Evolutionary conservation across 2,797 vertebrate genomes (phyloP).

Genomic region (Danio tinwini): DNA sequence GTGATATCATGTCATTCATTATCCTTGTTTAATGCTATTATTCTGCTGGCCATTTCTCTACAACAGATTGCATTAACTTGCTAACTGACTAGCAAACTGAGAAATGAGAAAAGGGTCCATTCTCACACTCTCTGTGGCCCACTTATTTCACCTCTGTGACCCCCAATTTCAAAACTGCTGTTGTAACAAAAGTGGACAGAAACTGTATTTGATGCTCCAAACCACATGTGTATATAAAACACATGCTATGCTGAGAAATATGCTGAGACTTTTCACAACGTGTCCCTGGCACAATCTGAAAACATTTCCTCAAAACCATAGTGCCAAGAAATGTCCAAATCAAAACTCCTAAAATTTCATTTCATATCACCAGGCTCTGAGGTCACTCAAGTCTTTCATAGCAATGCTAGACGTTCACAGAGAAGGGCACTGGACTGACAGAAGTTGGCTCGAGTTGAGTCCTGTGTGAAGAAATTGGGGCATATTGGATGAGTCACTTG

Average conservation of each 20-base stretch:
- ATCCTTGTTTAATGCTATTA: not conserved
- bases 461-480: constrained; percentile 11
- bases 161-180: not conserved
- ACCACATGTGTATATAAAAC: not conserved
- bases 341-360: not conserved
- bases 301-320: constrained; percentile 6
- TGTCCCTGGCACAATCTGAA: not conserved
- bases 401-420: constrained; percentile 9
- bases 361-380: not conserved
- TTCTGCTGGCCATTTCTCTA: not conserved
- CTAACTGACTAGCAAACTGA: not conserved
- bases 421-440: not conserved
- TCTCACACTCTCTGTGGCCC: not conserved
- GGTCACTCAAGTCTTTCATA: not conserved
- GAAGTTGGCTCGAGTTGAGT: constrained; percentile 36
- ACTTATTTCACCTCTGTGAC: too few relatives aligned
- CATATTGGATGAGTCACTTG: constrained; percentile 38
- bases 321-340: not conserved
- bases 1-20: not conserved
- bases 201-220: not conserved
- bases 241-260: not conserved
- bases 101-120: not conserved
- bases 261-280: not conserved
- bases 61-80: not conserved
- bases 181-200: not conserved